Percentiles rank a stretch among this genome's conserved stretches.
phyloP scores from a whole-genome alignment of 1,140 invertebrate species.

The Dinoponera quadriceps region DNA sequence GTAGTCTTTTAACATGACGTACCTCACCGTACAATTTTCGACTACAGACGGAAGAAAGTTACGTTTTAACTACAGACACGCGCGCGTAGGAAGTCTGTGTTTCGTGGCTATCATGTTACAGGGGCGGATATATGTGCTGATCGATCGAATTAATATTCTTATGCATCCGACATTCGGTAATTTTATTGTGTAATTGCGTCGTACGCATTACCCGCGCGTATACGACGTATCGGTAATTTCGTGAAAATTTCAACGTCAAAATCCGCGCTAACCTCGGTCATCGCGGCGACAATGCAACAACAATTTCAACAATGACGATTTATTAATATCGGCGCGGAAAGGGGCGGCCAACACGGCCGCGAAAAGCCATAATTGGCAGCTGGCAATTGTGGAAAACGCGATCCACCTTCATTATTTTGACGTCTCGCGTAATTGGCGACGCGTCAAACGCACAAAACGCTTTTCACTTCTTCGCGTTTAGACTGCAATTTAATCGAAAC shows the following conservation, averaged over 20 bases:
- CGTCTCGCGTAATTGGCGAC: slow-evolving; percentile 59
- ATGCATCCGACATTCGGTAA: slow-evolving; percentile 6
- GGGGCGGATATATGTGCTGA: too few species aligned
- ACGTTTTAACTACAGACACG: too few species aligned
- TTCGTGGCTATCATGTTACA: too few species aligned
- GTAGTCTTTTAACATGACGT: too few species aligned
- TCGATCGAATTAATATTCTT: too few species aligned
- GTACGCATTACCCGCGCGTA: slow-evolving; percentile 29
- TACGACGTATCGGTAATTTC: slow-evolving; percentile 45
- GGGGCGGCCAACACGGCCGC: slow-evolving; percentile 50
- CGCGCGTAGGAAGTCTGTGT: too few species aligned
- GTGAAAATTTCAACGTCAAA: slow-evolving; percentile 58
- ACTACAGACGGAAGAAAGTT: too few species aligned
- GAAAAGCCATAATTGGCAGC: slow-evolving; percentile 60
- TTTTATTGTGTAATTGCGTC: slow-evolving; percentile 48
- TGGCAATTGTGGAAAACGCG: slow-evolving; percentile 60
- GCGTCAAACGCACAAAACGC: slow-evolving; percentile 61
- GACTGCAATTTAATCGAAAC: slow-evolving; percentile 62
- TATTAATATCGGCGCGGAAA: slow-evolving; percentile 57
- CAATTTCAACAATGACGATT: slow-evolving; percentile 59
- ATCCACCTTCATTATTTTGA: slow-evolving; percentile 61
- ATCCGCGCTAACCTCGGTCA: slow-evolving; percentile 32
- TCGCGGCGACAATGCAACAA: slow-evolving; percentile 53
- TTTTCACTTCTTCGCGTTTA: slow-evolving; percentile 59
- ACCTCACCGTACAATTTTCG: too few species aligned